phyloP scores from a whole-genome alignment of 2,797 vertebrate genomes.

The Pseudomugil gertrudae region DNA sequence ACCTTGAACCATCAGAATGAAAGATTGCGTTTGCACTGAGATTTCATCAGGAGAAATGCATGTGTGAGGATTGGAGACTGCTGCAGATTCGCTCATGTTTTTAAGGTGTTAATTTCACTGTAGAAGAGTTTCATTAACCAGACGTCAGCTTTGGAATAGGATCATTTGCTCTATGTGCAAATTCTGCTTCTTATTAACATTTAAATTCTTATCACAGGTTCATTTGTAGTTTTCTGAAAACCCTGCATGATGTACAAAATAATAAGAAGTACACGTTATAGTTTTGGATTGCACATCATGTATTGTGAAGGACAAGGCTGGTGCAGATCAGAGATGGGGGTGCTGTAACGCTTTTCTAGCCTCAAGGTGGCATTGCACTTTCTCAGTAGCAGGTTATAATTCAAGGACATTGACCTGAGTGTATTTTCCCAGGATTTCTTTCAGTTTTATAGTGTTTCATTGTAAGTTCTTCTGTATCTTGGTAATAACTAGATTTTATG shows the following conservation, averaged over 20 bases:
- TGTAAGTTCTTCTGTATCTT: slow-evolving; percentile 25
- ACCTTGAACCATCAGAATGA: slow-evolving; percentile 1
- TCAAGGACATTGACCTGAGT: slow-evolving; percentile 7
- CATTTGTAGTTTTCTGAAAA: neutral
- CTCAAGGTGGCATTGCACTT: slow-evolving; percentile 17
- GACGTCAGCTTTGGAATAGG: slow-evolving; percentile 45
- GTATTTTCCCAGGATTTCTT: slow-evolving; percentile 23
- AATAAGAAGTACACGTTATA: neutral
- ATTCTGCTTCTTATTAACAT: slow-evolving; percentile 32
- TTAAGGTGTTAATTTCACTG: slow-evolving; percentile 58
- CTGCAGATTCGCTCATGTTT: slow-evolving; percentile 53
- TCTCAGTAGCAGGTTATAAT: slow-evolving; percentile 15
- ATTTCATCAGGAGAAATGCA: slow-evolving; percentile 9
- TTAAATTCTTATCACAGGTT: slow-evolving; percentile 20
- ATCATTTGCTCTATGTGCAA: slow-evolving; percentile 27
- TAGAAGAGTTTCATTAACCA: slow-evolving; percentile 58
- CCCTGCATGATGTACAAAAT: neutral
- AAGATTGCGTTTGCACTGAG: slow-evolving; percentile 4
- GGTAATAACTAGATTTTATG: slow-evolving; percentile 27
- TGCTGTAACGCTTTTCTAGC: slow-evolving; percentile 9
- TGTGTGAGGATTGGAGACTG: slow-evolving; percentile 28
- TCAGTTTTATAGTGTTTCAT: slow-evolving; percentile 2
- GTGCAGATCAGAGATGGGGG: neutral
- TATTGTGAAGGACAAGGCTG: slow-evolving; percentile 2
- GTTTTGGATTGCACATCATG: neutral